A percentile compares a stretch with the other conserved stretches of the same genome.
Evolutionary conservation across 1,140 invertebrate species (phyloP).

Genomic region (honey bee (Apis mellifera)): DNA sequence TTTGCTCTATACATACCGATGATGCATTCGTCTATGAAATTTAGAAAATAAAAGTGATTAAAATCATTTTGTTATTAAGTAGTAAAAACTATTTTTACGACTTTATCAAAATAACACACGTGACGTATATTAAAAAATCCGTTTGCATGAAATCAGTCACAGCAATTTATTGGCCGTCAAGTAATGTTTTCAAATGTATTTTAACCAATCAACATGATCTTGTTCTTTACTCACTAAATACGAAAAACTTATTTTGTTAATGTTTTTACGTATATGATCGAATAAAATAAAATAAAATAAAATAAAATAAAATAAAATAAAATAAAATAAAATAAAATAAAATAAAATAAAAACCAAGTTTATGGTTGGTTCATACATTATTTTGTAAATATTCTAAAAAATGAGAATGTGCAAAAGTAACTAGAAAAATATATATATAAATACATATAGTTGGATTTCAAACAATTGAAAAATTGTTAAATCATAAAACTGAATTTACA

Average conservation of each 20-base stretch:
- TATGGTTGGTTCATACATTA: not conserved
- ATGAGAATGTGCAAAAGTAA: not conserved
- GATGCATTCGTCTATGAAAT: not conserved
- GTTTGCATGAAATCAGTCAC: not conserved
- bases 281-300: not conserved
- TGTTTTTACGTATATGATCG: not conserved
- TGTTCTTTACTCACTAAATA: not conserved
- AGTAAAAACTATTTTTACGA: not conserved
- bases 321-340: too few species aligned
- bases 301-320: too few species aligned
- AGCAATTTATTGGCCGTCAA: not conserved
- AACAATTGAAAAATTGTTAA: not conserved
- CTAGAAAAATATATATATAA: not conserved
- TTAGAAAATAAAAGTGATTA: not conserved
- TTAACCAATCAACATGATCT: not conserved
- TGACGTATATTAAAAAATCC: conserved; percentile 1
- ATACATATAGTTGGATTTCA: not conserved
- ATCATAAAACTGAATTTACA: not conserved
- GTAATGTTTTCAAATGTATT: not conserved
- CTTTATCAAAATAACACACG: not conserved
- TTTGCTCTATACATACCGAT: not conserved
- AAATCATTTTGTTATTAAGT: not conserved
- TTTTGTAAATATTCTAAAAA: conserved; percentile 12
- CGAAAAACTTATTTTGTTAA: not conserved
- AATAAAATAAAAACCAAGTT: not conserved